Base-by-base conservation (phyloP, 2,113 vertebrate genomes). In the Triplophysa tibetana region DNA sequence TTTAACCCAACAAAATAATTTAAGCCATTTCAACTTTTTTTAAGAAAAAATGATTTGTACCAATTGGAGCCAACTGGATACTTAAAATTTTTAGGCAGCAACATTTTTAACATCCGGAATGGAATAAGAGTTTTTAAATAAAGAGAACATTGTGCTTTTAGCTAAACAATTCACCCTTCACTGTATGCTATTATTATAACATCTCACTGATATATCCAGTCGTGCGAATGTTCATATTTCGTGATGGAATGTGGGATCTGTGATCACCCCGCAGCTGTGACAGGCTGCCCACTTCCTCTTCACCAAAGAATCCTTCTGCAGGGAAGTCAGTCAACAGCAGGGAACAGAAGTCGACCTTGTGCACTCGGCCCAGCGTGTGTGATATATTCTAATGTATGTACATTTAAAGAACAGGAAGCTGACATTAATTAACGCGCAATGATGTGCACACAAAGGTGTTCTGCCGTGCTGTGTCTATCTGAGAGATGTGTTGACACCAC, bases 381-480 rank as follows among this genome's bases (percentile, higher is more conserved):
- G 77, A 79, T 79, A 21, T 61, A 79, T 70, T 67, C 54, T 70
- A 79, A 79, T 79, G 67, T 62, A 79, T 79, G 77, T 79, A 79
- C 56, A 79, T 79, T 76, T 65, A 52, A 76, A 77, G 45, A 23
- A 79, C 54, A 79, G 67, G 54, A 62, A 79, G 77, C 67, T 70
- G 67, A 63, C 77, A 38, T 70, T 79, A 70, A 79, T 70, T 79
- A 79, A 61, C 16, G 12, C 45, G 54, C 52, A 77, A 77, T 65
- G 74, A 77, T 65, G 58, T 79, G 41, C 43, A 62, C 54, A 61
- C 56, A 48, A 56, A 61, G 52, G 29, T 66, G 29, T 52, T 29
- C 66, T 60, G 48, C 26, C 50, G 3, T 41, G 21, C 50, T 69
- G 33, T 69, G 50, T 24, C 69, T 68, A 14, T 69, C 65, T 2